Evolutionary conservation across 2,888 invertebrate species (phyloP).

Genomic region (Cosmopolites sordidus): DNA sequence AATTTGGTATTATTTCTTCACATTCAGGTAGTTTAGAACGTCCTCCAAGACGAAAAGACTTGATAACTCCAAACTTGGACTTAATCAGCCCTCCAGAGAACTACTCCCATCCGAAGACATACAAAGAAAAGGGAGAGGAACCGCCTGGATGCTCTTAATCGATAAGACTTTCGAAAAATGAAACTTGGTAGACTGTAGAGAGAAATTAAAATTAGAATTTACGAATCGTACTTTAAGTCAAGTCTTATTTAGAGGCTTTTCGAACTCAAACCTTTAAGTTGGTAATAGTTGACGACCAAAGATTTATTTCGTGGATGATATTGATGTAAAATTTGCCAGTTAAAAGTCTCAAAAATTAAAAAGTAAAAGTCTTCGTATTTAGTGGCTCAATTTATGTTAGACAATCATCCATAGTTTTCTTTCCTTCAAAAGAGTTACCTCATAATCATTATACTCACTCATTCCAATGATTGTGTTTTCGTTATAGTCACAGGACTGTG

Average conservation of each 20-base stretch:
- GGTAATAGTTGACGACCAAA: constrained; percentile 1
- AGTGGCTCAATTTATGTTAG: not conserved
- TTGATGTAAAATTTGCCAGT: not conserved
- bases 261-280: not conserved
- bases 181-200: not conserved
- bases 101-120: constrained; percentile 45
- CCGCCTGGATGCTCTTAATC: not conserved
- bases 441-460: not conserved
- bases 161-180: not conserved
- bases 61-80: constrained; percentile 16
- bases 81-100: constrained; percentile 40
- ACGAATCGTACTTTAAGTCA: too few species aligned
- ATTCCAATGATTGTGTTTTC: not conserved
- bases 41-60: constrained; percentile 28
- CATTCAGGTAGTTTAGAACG: constrained; percentile 34
- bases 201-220: not conserved
- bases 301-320: not conserved
- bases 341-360: not conserved
- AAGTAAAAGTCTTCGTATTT: not conserved
- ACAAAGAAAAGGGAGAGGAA: constrained; percentile 33
- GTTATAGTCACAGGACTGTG: too few species aligned
- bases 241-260: not conserved
- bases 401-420: not conserved
- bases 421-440: not conserved
- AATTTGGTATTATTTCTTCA: too few species aligned